Conservation (phyloP, 2,888 invertebrate genomes). For the Pomacea canaliculata region DNA sequence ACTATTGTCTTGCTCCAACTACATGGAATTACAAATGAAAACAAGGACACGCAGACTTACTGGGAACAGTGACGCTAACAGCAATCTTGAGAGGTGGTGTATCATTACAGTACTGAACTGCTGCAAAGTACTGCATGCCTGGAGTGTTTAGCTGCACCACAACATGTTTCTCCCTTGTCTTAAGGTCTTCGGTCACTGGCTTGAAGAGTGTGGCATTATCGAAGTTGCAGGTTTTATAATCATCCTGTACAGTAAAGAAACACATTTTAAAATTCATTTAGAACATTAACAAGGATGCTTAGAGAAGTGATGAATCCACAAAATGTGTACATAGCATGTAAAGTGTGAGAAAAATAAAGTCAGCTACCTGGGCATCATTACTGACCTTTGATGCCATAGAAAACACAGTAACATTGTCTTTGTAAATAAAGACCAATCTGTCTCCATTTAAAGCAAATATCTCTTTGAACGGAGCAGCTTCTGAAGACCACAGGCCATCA, state of each 20-base stretch:
- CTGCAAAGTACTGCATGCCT: constrained; percentile 32
- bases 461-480: constrained; percentile 28
- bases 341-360: too few relatives aligned
- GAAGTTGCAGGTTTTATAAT: constrained; percentile 32
- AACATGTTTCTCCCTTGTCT: neutral
- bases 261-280: too few relatives aligned
- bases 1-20: too few relatives aligned
- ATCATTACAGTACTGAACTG: constrained; percentile 33
- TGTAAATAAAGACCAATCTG: constrained; percentile 29
- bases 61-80: constrained; percentile 28
- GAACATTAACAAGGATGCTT: too few relatives aligned
- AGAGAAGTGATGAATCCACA: too few relatives aligned
- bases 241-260: constrained; percentile 22
- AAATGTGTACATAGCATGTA: too few relatives aligned
- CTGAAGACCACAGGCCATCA: constrained; percentile 31
- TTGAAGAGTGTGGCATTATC: constrained; percentile 22
- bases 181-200: neutral
- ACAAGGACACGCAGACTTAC: constrained; percentile 23
- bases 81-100: constrained; percentile 32
- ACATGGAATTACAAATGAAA: neutral
- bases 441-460: constrained; percentile 33
- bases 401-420: constrained; percentile 30
- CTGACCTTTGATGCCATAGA: constrained; percentile 31
- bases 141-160: neutral
- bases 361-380: neutral